Evolutionary conservation across 2,888 invertebrate species (phyloP).

Genomic region (Lasius platythorax): DNA sequence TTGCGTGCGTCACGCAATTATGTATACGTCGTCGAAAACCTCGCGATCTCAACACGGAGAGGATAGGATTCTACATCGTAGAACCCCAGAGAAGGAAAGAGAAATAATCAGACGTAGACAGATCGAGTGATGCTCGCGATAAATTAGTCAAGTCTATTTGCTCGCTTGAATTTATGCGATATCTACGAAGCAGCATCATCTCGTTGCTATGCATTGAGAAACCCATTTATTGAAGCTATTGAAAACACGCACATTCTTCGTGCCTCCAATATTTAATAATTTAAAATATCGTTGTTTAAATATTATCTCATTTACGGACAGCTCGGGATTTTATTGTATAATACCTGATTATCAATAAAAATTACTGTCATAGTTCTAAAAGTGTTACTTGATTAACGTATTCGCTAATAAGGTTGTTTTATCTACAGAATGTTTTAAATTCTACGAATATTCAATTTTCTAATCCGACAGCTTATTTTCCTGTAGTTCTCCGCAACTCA

Average conservation of each 20-base stretch:
- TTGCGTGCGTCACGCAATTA: constrained; percentile 18
- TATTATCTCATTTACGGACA: not conserved
- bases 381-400: constrained; percentile 5
- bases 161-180: not conserved
- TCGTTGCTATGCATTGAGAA: not conserved
- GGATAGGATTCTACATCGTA: not conserved
- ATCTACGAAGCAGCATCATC: not conserved
- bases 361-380: not conserved
- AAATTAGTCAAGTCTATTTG: constrained; percentile 33
- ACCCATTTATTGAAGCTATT: not conserved
- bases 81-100: not conserved
- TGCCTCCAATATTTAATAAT: not conserved
- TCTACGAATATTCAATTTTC: not conserved
- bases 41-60: not conserved
- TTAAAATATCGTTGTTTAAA: not conserved
- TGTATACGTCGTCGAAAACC: not conserved
- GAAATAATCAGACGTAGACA: not conserved
- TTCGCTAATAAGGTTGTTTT: not conserved
- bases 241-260: not conserved
- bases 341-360: not conserved
- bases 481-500: not conserved
- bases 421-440: not conserved
- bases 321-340: not conserved
- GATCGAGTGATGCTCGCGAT: not conserved
- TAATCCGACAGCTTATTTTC: not conserved